phyloP scores from a whole-genome alignment of 23 tunicate genomes.

The Diplosoma virens region DNA sequence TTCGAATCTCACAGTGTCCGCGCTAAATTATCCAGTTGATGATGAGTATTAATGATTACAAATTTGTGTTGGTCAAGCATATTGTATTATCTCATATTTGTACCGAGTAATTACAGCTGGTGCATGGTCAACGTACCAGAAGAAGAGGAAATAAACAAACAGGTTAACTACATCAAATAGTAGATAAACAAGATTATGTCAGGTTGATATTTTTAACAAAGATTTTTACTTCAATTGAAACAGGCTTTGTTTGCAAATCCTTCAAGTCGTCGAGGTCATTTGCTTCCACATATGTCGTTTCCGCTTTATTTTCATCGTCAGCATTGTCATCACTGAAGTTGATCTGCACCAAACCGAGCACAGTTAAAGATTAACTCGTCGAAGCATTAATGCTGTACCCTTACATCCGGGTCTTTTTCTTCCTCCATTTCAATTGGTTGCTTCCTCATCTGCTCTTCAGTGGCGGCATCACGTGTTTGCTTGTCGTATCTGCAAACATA shows the following conservation, averaged over 20 bases:
- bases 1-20: too few relatives aligned
- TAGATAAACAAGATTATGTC: too few relatives aligned
- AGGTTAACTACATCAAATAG: too few relatives aligned
- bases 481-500: constrained; percentile 46
- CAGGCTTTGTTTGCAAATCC: background rate
- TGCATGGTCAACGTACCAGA: too few relatives aligned
- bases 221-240: background rate
- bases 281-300: background rate
- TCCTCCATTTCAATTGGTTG: constrained; percentile 30
- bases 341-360: background rate
- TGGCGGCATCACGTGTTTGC: constrained; percentile 68
- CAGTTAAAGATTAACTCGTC: background rate
- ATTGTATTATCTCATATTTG: too few relatives aligned
- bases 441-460: constrained; percentile 54
- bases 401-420: constrained; percentile 31
- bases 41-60: too few relatives aligned
- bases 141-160: too few relatives aligned
- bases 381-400: too few relatives aligned
- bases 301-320: constrained; percentile 1
- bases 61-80: too few relatives aligned
- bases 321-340: constrained; percentile 22
- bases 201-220: too few relatives aligned
- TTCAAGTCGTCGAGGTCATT: background rate
- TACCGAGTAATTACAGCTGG: too few relatives aligned
- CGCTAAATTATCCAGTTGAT: too few relatives aligned